Base-by-base conservation (phyloP, 2,113 vertebrate species). In the Lasiurus cinereus region DNA sequence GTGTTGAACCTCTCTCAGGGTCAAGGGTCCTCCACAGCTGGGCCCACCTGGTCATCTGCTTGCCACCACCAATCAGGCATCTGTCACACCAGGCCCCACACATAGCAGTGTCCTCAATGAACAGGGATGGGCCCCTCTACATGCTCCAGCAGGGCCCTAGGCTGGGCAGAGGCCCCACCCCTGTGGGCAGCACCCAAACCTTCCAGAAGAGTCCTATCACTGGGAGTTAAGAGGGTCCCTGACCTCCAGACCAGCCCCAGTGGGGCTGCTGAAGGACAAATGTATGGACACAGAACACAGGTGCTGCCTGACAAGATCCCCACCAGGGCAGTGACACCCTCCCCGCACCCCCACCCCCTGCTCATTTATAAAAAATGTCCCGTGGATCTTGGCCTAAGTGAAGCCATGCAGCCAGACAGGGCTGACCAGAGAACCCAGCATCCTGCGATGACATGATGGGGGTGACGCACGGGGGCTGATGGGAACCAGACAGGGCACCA, bases 91-190 rank as follows among this genome's bases (percentile, higher is more conserved):
- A 67, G 72, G 46, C 13, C 24, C 24, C 12, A 31, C 12, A 39
- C 0, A 5, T 0, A 19, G 79, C 13, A 6, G 56, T 7, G 7
- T 3, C 31, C 62, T 48, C 5, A 0, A 14, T 5, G 9, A 48
- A 43, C 11, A 27, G 12, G 62, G 27, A 7, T 1, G 19, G 19
- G 48, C 27, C 62, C 64, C 31, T 66, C 48, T 3, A 6, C 24
- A 22, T 33, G 29, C n/a, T 9, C n/a, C 21, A 24, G 43, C 21
- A 66, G 9, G 50, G 31, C 4, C 56, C 39, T 14, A 39, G 46
- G 46, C 46, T n/a, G 74, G 48, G 62, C 33, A 67, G 33, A 33
- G 31, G 31, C 31, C 36, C 31, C 52, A 24, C 6, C 13, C 19
- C 14, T 16, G 29, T 18, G 21, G 22, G 62, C 10, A 76, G 59